Conservation (phyloP, 1,140 invertebrate species). For the Drosophila fuyamai region DNA sequence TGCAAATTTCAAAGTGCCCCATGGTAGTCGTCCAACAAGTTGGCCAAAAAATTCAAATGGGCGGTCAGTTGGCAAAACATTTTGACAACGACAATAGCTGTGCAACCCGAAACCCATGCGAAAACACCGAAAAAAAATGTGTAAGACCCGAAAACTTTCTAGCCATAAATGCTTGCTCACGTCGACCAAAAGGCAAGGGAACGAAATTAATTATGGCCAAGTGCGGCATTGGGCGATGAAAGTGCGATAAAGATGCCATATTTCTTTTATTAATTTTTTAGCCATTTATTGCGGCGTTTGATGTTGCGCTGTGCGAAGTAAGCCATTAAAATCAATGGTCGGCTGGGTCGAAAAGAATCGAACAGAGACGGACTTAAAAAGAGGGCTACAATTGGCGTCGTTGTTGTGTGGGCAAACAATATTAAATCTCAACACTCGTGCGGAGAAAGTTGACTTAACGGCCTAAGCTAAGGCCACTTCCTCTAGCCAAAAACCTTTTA, state of each 20-base stretch:
- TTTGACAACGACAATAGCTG: conserved; percentile 57
- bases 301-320: conserved; percentile 29
- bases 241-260: conserved; percentile 65
- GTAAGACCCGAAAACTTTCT: conserved; percentile 59
- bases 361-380: conserved; percentile 36
- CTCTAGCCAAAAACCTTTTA: conserved; percentile 6
- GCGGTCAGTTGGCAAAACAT: conserved; percentile 76
- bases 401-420: conserved; percentile 69
- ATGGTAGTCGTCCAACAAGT: conserved; percentile 47
- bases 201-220: conserved; percentile 77
- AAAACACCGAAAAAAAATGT: conserved; percentile 30
- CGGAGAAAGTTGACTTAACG: conserved; percentile 73
- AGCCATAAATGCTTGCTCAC: conserved; percentile 68
- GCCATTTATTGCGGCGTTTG: conserved; percentile 38
- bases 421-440: conserved; percentile 80
- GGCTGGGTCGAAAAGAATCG: conserved; percentile 39
- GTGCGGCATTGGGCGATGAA: conserved; percentile 70
- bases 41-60: conserved; percentile 66
- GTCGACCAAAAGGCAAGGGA: conserved; percentile 43
- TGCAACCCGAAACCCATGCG: conserved; percentile 41
- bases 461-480: conserved; percentile 56
- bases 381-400: conserved; percentile 59
- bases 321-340: conserved; percentile 75
- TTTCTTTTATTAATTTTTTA: conserved; percentile 73
- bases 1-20: conserved; percentile 19